Evolutionary conservation across 1,140 invertebrate species (phyloP).

Genomic region (Drosophila suzukii): DNA sequence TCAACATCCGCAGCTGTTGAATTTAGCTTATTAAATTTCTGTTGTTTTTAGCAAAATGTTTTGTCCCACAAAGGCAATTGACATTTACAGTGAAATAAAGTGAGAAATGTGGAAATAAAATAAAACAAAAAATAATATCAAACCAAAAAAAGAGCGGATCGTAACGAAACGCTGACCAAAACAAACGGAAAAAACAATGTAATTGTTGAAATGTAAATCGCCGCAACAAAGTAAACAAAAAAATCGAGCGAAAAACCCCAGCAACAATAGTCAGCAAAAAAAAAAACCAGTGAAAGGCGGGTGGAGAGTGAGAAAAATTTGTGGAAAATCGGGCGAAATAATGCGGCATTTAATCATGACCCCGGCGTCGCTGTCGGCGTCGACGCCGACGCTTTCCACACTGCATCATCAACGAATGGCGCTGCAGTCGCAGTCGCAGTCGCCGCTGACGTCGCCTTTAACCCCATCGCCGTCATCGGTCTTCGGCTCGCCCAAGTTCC

Average conservation of each 20-base stretch:
- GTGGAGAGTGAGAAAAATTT: slow-evolving; percentile 47
- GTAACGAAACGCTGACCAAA: slow-evolving; percentile 38
- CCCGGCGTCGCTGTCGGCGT: slow-evolving; percentile 77
- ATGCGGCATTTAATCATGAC: slow-evolving; percentile 82
- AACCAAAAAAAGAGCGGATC: slow-evolving; percentile 24
- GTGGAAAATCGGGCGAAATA: slow-evolving; percentile 30
- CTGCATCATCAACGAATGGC: slow-evolving; percentile 73
- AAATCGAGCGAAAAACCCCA: slow-evolving; percentile 25
- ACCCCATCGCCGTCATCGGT: slow-evolving; percentile 62
- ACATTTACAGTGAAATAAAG: slow-evolving; percentile 66
- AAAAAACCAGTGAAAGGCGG: slow-evolving; percentile 31
- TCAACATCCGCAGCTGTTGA: slow-evolving; percentile 54
- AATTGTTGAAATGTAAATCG: slow-evolving; percentile 62
- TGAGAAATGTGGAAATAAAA: slow-evolving; percentile 3
- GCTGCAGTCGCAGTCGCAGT: slow-evolving; percentile 51
- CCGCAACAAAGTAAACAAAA: slow-evolving; percentile 19
- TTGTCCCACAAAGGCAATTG: slow-evolving; percentile 60
- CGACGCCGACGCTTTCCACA: slow-evolving; percentile 77
- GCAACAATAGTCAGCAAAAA: slow-evolving; percentile 28
- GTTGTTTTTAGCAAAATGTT: slow-evolving; percentile 63
- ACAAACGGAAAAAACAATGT: slow-evolving; percentile 56
- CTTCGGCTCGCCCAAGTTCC: slow-evolving; percentile 77
- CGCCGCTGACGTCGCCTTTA: slow-evolving; percentile 49
- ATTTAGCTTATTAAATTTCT: slow-evolving; percentile 43
- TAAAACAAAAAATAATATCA: slow-evolving; percentile 19